Evolutionary conservation across 2,888 invertebrate species (phyloP).

Genomic region (Dryobota labecula): DNA sequence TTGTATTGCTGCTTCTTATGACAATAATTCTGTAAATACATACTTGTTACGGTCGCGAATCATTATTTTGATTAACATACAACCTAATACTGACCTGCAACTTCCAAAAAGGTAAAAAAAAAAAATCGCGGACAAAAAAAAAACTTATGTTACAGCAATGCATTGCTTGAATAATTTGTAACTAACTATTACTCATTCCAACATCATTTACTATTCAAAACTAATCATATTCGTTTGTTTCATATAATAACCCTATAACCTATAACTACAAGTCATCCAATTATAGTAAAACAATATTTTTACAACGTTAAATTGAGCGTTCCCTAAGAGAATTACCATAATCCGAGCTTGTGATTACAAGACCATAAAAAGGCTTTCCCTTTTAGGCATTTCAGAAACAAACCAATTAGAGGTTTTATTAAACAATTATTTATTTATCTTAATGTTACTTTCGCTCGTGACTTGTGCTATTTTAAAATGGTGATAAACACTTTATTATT

Average conservation of each 20-base stretch:
- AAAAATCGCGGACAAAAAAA: too few relatives aligned
- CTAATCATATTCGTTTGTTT: background rate
- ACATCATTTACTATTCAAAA: background rate
- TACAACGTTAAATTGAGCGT: conserved; percentile 3
- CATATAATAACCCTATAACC: background rate
- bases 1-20: too few relatives aligned
- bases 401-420: conserved; percentile 19
- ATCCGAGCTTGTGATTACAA: background rate
- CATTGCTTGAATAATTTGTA: background rate
- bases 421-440: conserved; percentile 18
- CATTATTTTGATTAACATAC: too few relatives aligned
- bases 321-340: conserved; percentile 5
- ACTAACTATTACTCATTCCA: background rate
- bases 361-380: conserved; percentile 29
- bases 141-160: background rate
- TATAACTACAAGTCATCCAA: background rate
- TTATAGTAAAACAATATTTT: background rate
- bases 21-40: too few relatives aligned
- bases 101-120: too few relatives aligned
- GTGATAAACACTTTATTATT: background rate
- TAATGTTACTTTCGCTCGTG: conserved; percentile 19
- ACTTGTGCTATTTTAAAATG: background rate
- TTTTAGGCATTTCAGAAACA: background rate
- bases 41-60: too few relatives aligned
- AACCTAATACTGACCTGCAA: too few relatives aligned